Base-by-base conservation (phyloP, 2,888 invertebrate species). In the Hydroisotoma schaefferi region DNA sequence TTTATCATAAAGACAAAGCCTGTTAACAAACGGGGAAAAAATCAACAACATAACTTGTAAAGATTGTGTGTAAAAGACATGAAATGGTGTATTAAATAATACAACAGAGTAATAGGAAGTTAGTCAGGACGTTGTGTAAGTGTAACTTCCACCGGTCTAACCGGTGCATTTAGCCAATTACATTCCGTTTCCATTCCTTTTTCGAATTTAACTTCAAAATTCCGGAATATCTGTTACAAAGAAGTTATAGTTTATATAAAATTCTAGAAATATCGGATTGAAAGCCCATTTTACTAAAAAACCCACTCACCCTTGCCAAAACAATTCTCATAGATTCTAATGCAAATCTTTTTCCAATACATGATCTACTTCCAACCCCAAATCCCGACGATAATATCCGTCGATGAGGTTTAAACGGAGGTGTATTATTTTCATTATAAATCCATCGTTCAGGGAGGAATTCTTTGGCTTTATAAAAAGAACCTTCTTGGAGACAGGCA, bases 331-430 rank as follows among this genome's bases (percentile, higher is more conserved):
- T 78, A 70, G 87, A 87, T 69, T 88, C 83, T 73, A 89, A 88
- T 2, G 90, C 87, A 75, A 90, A 89, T 61, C 90, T 80, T 77
- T 89, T 89, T 48, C 91, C 92, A 0, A 91, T 91, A 75, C 91
- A 92, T 78, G 87, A 87, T 47, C 91, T 81, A 54, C 85, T 82
- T 0, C 91, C 91, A 33, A 84, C 80, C 0, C 91, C 91, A 76
- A 91, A 92, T 0, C 90, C 90, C 6, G 85, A 83, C 1, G 90
- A 85, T 51, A 91, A 78, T 47, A 81, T 55, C 80, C 0, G 85
- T 80, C 6, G 86, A 83, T 69, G 78, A 74, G 62, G 83, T 81
- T 46, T 76, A 78, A 71, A 77, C 78, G 70, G 29, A 64, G 59
- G 69, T 72, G 73, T 54, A 22, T 48, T 54, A 44, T 78, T 76